Evolutionary conservation across 2,113 vertebrate genomes (phyloP), one percentile per base, ranked within the genome.

Genomic region (Prionailurus viverrinus): DNA sequence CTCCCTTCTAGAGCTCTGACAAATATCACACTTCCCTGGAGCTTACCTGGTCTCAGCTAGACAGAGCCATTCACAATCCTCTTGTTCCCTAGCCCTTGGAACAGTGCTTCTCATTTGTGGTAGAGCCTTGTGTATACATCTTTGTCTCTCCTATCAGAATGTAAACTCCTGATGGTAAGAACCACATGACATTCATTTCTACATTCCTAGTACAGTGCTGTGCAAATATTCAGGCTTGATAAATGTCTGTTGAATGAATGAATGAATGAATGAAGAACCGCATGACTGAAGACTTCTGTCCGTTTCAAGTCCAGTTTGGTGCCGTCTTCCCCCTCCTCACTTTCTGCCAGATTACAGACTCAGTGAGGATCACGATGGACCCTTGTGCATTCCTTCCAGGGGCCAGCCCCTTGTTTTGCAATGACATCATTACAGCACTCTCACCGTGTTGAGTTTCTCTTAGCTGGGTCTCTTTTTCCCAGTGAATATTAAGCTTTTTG

Each of bases 341-440:
- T 53, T 36, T 58, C 55, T 86, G 39, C 71, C 31, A 16, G 65
- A n/a, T 23, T 41, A 58, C 7, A 11, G 29, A 58, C 7, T 41
- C 14, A 39, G 13, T 7, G 51, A 51, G 74, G 41, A 5, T 65
- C 25, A 0, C 21, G 36, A 73, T 2, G 3, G 29, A 3, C 29
- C 36, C 61, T 23, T 18, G 9, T 9, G 31, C 3, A 6, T 36
- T 41, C 6, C 25, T 27, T 73, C n/a, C 69, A 53, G 45, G 31
- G 51, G 9, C 21, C 53, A 2, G 7, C 19, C 74, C 63, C n/a
- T 63, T 82, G 39, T 39, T 87, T 76, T 48, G 16, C 74, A 74
- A 7, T 31, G 68, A 53, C 31, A 16, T 13, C 27, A 2, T 41
- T 41, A n/a, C 5, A 53, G n/a, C 39, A 12, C 11, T 31, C 55